A percentile compares a stretch with the other conserved stretches of the same genome.
These are phyloP conservation scores for Platynereis dumerilii DNA, from an alignment of 2,888 invertebrate genomes.

Conservation along the genomic window DNA sequence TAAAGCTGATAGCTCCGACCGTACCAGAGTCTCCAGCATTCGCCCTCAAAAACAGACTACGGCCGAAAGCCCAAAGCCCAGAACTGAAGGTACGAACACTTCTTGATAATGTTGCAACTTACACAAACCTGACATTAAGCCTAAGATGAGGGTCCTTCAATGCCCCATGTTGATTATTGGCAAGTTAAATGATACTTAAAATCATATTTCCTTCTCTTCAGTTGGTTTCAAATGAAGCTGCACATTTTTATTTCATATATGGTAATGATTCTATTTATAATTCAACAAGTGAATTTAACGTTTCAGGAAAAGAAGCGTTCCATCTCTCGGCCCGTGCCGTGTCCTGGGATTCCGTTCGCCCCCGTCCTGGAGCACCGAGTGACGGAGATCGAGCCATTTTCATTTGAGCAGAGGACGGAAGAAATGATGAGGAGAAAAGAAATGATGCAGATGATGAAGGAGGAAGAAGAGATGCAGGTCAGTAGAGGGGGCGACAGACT, in stretches of 20 bases:
- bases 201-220: no score
- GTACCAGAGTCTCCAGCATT: conserved; percentile 58
- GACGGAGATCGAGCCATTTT: conserved; percentile 69
- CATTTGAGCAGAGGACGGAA: conserved; percentile 74
- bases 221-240: no score
- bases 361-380: conserved; percentile 48
- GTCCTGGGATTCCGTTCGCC: conserved; percentile 52
- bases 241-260: no score
- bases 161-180: no score
- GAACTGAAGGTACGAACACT: not conserved
- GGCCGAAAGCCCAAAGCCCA: not conserved
- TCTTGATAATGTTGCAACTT: not conserved
- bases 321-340: conserved; percentile 41
- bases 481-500: not conserved
- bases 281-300: no score
- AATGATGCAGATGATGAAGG: conserved; percentile 68
- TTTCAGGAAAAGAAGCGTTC: conserved; percentile 17
- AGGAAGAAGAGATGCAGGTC: conserved; percentile 57
- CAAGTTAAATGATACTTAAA: no score
- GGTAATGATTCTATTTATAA: no score
- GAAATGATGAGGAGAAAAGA: conserved; percentile 69
- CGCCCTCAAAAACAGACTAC: conserved; percentile 51
- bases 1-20: conserved; percentile 45
- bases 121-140: not conserved
- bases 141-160: not conserved